Base-by-base conservation (phyloP, 2,888 invertebrate genomes). In the Xanthorhoe spadicearia region DNA sequence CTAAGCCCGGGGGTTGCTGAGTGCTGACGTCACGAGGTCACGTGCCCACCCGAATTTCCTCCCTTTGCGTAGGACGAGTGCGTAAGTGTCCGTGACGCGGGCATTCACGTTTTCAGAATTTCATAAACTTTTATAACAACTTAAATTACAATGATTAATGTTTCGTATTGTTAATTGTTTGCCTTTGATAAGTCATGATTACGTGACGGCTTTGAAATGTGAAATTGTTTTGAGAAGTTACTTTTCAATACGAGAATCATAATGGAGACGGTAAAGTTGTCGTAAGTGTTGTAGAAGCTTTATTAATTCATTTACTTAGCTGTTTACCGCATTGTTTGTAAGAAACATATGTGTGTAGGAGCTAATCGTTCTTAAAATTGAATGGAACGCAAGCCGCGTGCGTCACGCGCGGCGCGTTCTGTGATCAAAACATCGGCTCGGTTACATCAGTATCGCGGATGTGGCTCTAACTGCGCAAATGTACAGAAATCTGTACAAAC, bases 401-500 rank as follows among this genome's bases (percentile, higher is more conserved):
- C 69, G 71, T 66, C 61, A 68, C 55, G 19, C 18, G 38, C 50
- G 53, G 54, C 23, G 54, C 23, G 23, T 23, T 23, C 23, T 35
- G 57, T 58, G 66, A 70, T 66, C 61, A 56, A 38, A 66, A 70
- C 64, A 66, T 63, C 58, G 59, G 48, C 55, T 62, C 69, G 80
- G 84, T 90, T 89, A 87, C 87, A 87, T 86, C 84, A 89, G 78
- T 56, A 74, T 49, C 72, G 75, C 81, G 74, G 80, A 80, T 78
- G 73, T 71, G 66, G 61, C 64, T 69, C 58, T 61, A 72, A 89
- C 87, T 90, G 89, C 90, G 93, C 88, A 91, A 86, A 85, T 82
- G 78, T 82, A 78, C 74, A 73, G 77, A 86, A 89, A 89, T 87
- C 88, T 90, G 88, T 85, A 83, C 82, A 90, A 92, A 90, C 83